Evolutionary conservation across 2,113 vertebrate genomes (phyloP).

Genomic region (Cairina moschata): DNA sequence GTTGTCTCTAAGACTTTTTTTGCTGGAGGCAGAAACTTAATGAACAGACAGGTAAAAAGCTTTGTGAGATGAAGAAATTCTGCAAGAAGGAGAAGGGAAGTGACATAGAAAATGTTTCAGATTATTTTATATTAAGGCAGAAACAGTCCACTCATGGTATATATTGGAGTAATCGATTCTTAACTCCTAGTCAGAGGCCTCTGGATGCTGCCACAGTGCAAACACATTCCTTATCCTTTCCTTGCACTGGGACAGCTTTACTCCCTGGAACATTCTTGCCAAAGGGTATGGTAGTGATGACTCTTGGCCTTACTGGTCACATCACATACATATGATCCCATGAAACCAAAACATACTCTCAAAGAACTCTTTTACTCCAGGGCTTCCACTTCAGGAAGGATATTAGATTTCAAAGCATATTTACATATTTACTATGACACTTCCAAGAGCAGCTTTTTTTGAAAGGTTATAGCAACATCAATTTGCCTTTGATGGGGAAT

Average conservation of each 20-base stretch:
- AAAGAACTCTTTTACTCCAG: conserved; percentile 60
- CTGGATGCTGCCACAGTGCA: background rate
- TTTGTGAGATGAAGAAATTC: background rate
- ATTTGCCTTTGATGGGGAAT: conserved; percentile 57
- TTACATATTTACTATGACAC: conserved; percentile 61
- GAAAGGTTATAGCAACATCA: conserved; percentile 59
- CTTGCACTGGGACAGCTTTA: background rate
- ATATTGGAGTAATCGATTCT: background rate
- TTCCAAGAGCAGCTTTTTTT: conserved; percentile 11
- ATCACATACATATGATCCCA: background rate
- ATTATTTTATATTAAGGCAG: background rate
- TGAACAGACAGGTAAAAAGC: background rate
- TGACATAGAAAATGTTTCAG: background rate
- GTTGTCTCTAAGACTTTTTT: background rate
- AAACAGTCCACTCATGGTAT: background rate
- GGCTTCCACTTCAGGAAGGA: conserved; percentile 58
- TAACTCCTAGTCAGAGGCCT: background rate
- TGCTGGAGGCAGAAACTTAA: background rate
- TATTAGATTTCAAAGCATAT: conserved; percentile 69
- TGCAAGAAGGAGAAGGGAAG: background rate
- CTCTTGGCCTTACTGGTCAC: background rate
- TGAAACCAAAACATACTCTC: conserved; percentile 57
- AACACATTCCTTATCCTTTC: background rate
- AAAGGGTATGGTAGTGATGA: background rate
- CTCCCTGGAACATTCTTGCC: background rate